phyloP scores from a whole-genome alignment of 2,888 invertebrate species.

The Omphaloscelis lunosa region DNA sequence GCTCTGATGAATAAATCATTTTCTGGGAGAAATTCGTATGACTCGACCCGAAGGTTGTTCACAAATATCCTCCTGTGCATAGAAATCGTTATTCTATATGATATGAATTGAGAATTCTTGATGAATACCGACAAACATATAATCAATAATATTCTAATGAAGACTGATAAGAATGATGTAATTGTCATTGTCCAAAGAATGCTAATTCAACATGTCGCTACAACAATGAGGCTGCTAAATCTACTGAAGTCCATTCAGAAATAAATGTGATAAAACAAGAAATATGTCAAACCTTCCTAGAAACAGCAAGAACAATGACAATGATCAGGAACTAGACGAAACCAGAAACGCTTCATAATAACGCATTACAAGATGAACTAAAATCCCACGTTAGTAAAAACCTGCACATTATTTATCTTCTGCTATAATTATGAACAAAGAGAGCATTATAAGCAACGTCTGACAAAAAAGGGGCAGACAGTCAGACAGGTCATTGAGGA shows the following conservation, averaged over 20 bases:
- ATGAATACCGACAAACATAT: conserved; percentile 19
- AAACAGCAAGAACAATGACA: conserved; percentile 58
- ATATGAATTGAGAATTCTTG: conserved; percentile 60
- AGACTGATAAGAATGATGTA: background rate
- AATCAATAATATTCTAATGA: conserved; percentile 21
- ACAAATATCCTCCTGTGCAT: conserved; percentile 64
- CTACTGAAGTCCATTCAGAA: conserved; percentile 29
- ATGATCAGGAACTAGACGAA: conserved; percentile 65
- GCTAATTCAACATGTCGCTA: background rate
- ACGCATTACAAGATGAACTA: conserved; percentile 56
- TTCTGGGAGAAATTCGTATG: conserved; percentile 65
- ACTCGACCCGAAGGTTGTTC: conserved; percentile 64
- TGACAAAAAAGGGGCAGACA: conserved; percentile 54
- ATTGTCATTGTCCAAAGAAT: background rate
- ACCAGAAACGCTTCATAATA: conserved; percentile 66
- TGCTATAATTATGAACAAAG: conserved; percentile 63
- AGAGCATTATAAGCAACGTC: conserved; percentile 51
- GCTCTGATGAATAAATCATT: conserved; percentile 74
- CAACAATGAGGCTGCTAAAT: conserved; percentile 29
- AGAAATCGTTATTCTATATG: conserved; percentile 66
- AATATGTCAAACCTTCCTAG: conserved; percentile 51
- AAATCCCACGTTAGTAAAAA: conserved; percentile 68
- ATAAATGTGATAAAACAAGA: conserved; percentile 38
- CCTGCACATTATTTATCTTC: conserved; percentile 53
- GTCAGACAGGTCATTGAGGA: conserved; percentile 54